A percentile compares a stretch with the other conserved stretches of the same genome.
phyloP scores from a whole-genome alignment of 2,888 invertebrate species.

The Lasioglossum villosulum region DNA sequence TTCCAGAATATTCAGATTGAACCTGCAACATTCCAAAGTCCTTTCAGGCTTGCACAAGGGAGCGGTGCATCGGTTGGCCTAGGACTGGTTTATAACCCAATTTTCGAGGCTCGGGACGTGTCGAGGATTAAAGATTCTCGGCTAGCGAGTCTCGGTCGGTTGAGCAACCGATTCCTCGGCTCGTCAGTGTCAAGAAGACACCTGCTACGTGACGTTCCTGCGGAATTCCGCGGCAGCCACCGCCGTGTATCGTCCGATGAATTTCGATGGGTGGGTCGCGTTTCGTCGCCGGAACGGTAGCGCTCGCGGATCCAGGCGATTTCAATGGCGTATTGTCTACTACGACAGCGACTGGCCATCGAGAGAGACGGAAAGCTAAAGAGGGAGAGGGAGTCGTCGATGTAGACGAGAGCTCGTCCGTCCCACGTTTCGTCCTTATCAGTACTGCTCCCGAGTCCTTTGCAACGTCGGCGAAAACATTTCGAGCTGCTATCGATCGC shows the following conservation, averaged over 20 bases:
- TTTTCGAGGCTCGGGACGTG: neutral
- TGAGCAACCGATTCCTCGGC: conserved; percentile 23
- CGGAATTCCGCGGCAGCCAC: conserved; percentile 25
- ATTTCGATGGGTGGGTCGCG: conserved; percentile 56
- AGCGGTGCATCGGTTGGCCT: neutral
- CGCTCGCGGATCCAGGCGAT: conserved; percentile 54
- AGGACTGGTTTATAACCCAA: neutral
- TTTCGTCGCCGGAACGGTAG: conserved; percentile 40
- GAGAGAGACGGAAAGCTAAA: conserved; percentile 20
- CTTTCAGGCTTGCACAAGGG: neutral
- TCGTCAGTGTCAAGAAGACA: conserved; percentile 10
- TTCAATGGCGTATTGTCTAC: conserved; percentile 67
- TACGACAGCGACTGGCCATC: conserved; percentile 40
- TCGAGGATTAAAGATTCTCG: neutral
- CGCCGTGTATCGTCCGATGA: conserved; percentile 28
- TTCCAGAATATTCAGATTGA: neutral
- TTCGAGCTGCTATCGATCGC: conserved; percentile 34
- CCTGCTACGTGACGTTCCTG: conserved; percentile 22
- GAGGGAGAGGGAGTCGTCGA: conserved; percentile 37
- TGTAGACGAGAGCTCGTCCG: conserved; percentile 17
- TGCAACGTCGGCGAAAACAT: conserved; percentile 30
- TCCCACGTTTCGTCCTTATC: conserved; percentile 53
- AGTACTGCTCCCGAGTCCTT: conserved; percentile 11
- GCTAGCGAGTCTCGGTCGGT: neutral
- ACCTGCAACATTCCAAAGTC: neutral